Evolutionary conservation across 1,140 invertebrate genomes (phyloP).

Genomic region (Drosophila lacteicornis): DNA sequence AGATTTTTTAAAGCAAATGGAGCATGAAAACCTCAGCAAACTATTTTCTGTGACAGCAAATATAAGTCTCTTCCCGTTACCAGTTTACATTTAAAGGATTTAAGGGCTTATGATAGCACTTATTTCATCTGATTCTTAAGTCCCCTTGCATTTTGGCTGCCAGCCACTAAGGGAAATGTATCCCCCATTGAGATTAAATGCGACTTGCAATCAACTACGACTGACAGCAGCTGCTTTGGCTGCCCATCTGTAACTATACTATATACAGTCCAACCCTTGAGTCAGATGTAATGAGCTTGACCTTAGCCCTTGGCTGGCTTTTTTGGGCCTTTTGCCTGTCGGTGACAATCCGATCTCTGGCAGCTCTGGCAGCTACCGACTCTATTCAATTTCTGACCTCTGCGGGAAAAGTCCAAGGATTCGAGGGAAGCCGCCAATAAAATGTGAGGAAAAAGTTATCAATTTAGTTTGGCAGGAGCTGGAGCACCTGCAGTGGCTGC

Average conservation of each 20-base stretch:
- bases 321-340: slow-evolving; percentile 18
- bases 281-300: slow-evolving; percentile 50
- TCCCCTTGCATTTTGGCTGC: slow-evolving; percentile 21
- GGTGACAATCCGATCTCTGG: slow-evolving; percentile 21
- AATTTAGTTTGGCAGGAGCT: slow-evolving; percentile 28
- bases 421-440: background rate
- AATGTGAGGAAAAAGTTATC: slow-evolving; percentile 23
- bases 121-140: slow-evolving; percentile 7
- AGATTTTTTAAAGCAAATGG: background rate
- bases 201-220: slow-evolving; percentile 33
- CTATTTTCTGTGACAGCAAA: background rate
- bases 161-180: slow-evolving; percentile 30
- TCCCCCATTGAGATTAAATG: slow-evolving; percentile 37
- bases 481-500: slow-evolving; percentile 38
- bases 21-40: background rate
- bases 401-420: slow-evolving; percentile 24
- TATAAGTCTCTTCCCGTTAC: background rate
- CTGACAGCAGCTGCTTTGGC: slow-evolving; percentile 40
- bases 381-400: slow-evolving; percentile 39
- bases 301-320: slow-evolving; percentile 25
- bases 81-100: slow-evolving; percentile 22
- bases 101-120: slow-evolving; percentile 22
- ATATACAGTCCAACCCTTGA: slow-evolving; percentile 10
- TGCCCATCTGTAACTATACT: slow-evolving; percentile 25
- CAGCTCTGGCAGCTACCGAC: slow-evolving; percentile 15